phyloP scores from a whole-genome alignment of 2,888 invertebrate species.

The Campoletis raptor region DNA sequence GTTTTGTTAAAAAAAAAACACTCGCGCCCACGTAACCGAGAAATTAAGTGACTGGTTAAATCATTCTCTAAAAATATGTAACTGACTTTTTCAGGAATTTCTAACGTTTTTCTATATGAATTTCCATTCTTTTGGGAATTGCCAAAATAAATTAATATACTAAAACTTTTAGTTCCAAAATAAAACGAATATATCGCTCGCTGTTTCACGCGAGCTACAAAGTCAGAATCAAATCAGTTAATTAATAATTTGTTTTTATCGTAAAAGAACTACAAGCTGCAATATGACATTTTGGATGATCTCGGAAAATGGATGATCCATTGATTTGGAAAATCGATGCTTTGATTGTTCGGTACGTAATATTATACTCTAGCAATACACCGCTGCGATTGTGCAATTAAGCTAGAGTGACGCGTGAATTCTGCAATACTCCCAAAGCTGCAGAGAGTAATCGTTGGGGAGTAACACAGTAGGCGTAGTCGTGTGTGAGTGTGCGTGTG shows the following conservation, averaged over 20 bases:
- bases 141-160: neutral
- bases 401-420: constrained; percentile 23
- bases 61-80: neutral
- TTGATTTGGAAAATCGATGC: neutral
- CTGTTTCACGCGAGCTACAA: neutral
- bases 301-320: neutral
- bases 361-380: constrained; percentile 1
- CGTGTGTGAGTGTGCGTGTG: constrained; percentile 22
- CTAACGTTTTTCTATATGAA: neutral
- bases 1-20: neutral
- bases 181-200: neutral
- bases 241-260: too few relatives aligned
- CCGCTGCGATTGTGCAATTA: constrained; percentile 12
- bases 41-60: neutral
- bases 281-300: neutral
- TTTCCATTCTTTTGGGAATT: neutral
- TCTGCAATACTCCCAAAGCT: constrained; percentile 14
- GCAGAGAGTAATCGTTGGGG: neutral
- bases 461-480: neutral
- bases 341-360: neutral
- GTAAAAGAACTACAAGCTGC: neutral
- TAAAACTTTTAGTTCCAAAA: neutral
- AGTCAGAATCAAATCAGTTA: neutral
- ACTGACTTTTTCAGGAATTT: neutral
- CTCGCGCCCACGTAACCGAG: neutral